Percentiles rank a stretch among this genome's conserved stretches.
These are phyloP conservation scores for Microctenopoma lineatum DNA, from an alignment of 2,797 vertebrate genomes.

Conservation along the genomic window DNA sequence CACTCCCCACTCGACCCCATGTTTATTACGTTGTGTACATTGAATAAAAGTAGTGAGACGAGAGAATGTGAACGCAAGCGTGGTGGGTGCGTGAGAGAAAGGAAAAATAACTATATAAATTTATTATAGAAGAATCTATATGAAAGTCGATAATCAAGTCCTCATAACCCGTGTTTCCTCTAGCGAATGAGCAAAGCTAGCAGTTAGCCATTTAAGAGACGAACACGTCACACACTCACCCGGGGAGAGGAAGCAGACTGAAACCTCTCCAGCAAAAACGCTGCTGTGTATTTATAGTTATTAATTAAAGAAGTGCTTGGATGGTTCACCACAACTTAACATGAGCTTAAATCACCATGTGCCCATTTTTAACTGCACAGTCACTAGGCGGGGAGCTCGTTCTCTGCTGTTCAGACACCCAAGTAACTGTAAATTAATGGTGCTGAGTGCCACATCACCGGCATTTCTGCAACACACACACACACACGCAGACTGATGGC, in stretches of 20 bases:
- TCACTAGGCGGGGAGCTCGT: conserved; percentile 63
- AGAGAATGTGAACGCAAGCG: conserved; percentile 87
- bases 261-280: conserved; percentile 82
- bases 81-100: conserved; percentile 68
- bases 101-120: conserved; percentile 80
- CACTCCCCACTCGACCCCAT: conserved; percentile 78
- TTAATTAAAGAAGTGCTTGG: conserved; percentile 99
- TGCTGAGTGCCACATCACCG: conserved; percentile 50
- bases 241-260: conserved; percentile 84
- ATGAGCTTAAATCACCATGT: conserved; percentile 99
- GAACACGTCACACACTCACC: conserved; percentile 65
- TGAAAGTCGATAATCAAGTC: conserved; percentile 96
- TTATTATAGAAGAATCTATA: conserved; percentile 85
- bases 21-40: conserved; percentile 98
- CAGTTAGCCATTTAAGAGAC: conserved; percentile 85
- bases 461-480: conserved; percentile 41
- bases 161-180: conserved; percentile 96
- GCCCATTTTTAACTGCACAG: conserved; percentile 83
- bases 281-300: conserved; percentile 99
- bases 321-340: conserved; percentile 99
- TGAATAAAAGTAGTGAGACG: conserved; percentile 87
- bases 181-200: conserved; percentile 88
- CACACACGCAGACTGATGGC: conserved; percentile 43
- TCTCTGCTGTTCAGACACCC: conserved; percentile 52
- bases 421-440: conserved; percentile 64